phyloP scores from a whole-genome alignment of 2,113 vertebrate genomes.

The Meriones unguiculatus region DNA sequence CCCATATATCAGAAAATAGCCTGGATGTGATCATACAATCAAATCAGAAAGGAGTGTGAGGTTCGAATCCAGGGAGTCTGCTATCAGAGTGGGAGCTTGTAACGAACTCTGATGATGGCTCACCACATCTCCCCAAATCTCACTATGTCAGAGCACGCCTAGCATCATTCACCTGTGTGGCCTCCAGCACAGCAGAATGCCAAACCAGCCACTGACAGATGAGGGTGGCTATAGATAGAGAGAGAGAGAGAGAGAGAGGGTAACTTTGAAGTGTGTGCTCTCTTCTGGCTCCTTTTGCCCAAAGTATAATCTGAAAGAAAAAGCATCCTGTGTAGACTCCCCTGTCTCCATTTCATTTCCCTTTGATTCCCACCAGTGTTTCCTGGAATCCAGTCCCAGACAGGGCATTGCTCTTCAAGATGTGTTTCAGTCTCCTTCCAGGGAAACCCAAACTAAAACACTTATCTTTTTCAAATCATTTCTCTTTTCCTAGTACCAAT shows the following conservation, averaged over 20 bases:
- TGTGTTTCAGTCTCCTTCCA: neutral
- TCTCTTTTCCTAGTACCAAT: neutral
- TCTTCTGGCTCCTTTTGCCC: neutral
- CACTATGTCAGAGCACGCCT: neutral
- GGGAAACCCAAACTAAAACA: conserved; percentile 6
- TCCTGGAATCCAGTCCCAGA: neutral
- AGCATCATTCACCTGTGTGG: neutral
- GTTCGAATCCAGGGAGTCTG: neutral
- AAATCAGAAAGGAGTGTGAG: neutral
- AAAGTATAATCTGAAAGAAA: neutral
- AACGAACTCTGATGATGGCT: neutral
- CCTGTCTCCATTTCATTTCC: neutral
- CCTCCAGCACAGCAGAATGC: neutral
- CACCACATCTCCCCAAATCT: neutral
- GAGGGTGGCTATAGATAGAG: neutral
- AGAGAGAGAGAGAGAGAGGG: neutral
- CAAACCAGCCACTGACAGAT: neutral
- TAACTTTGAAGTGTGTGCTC: neutral
- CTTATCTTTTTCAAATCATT: neutral
- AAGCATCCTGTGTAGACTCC: neutral
- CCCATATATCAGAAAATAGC: neutral
- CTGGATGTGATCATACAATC: neutral
- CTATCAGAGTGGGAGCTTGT: neutral
- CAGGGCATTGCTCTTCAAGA: neutral
- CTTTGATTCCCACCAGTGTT: neutral